Conservation (phyloP, 64 coral and sea anemone genomes). For the Platygyra sinensis region DNA sequence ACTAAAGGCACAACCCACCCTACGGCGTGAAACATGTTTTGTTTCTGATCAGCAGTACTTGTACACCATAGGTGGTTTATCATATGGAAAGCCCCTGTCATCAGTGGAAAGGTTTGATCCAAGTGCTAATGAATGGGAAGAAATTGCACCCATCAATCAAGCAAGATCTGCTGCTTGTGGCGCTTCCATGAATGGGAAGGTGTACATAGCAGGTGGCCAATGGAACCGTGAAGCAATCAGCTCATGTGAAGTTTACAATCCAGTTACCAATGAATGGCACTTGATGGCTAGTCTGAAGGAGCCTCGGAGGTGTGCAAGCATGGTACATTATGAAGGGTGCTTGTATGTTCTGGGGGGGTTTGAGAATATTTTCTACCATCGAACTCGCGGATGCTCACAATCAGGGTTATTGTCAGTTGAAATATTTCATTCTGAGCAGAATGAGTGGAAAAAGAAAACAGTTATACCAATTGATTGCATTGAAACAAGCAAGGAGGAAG, state of each 20-base stretch:
- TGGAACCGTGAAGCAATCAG: too few species aligned
- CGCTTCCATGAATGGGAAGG: neutral
- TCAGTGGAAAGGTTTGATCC: neutral
- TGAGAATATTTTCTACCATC: too few species aligned
- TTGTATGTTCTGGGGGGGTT: neutral
- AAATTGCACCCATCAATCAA: neutral
- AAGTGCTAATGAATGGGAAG: neutral
- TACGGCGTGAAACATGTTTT: neutral
- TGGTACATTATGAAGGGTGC: neutral
- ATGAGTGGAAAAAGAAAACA: neutral
- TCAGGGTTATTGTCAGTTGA: neutral
- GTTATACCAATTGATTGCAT: neutral
- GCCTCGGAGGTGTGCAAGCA: neutral
- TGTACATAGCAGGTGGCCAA: constrained; percentile 7
- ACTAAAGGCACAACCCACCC: neutral
- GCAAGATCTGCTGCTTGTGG: neutral
- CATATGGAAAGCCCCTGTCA: too few species aligned
- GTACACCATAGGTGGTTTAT: neutral
- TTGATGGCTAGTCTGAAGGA: neutral
- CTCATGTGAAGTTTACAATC: neutral
- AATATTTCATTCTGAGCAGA: neutral
- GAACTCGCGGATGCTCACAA: too few species aligned
- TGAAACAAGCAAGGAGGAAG: neutral
- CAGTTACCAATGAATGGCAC: constrained; percentile 10
- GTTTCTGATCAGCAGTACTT: neutral